Evolutionary conservation across 2,113 vertebrate species (phyloP), one percentile per base, ranked within the genome.

Genomic region (Choloepus hoffmanni): DNA sequence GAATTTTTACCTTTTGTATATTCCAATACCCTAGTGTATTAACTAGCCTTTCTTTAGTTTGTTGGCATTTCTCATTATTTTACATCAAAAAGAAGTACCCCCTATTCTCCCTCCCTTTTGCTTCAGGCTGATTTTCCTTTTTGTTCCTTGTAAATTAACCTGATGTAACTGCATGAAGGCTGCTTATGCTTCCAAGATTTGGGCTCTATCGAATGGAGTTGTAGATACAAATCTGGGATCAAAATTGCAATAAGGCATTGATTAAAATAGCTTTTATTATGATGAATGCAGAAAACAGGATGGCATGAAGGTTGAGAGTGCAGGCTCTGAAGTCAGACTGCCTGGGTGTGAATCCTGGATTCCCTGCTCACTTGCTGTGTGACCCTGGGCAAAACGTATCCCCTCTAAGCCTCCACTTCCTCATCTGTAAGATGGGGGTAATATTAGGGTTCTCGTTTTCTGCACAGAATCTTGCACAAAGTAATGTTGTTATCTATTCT

Each of bases 401-500:
- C 23, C 70, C 62, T 67, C 21, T 65, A 36, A 48, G 48, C 36
- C n/a, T 95, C 85, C 70, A 43, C 76, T 90, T 78, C n/a, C 40
- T 87, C 45, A 19, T 83, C 79, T 95, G 1, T 67, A 90, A 87
- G 26, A 76, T n/a, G 24, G 3, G 23, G 53, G 6, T 95, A 95
- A 93, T 94, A 76, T 89, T 11, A 93, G 50, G 79, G 40, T 28
- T 88, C 33, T 40, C 53, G 85, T 23, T 96, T 81, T 95, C 82
- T 60, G 76, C 30, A 40, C 26, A 87, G 87, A 92, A 55, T 79
- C 79, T 81, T 16, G n/a, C 70, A 72, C 50, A 81, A 93, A 93
- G 84, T 86, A 88, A 68, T 82, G 48, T 18, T 95, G 73, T 93
- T 92, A 83, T 95, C 89, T 96, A 78, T 90, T 94, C 85, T 50